These are phyloP conservation scores for Bubo bubo DNA, from an alignment of 2,113 vertebrate genomes.

Conservation along the genomic window DNA sequence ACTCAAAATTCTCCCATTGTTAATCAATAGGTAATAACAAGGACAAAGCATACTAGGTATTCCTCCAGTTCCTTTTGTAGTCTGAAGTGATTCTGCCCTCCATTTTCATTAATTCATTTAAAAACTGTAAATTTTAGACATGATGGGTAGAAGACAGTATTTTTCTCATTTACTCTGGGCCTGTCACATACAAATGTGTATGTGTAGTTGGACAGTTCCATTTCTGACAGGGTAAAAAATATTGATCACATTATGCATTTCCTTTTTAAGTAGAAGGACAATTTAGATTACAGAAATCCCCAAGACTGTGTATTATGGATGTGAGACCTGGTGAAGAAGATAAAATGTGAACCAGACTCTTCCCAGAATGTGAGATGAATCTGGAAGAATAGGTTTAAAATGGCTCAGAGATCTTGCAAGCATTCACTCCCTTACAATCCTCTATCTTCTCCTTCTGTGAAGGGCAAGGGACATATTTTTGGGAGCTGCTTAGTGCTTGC, in stretches of 20 bases:
- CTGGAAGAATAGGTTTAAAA: not conserved
- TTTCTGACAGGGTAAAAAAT: not conserved
- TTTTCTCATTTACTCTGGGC: not conserved
- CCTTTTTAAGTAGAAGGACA: not conserved
- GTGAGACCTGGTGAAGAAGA: not conserved
- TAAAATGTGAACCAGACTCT: not conserved
- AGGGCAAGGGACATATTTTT: not conserved
- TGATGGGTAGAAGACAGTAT: not conserved
- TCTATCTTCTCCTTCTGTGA: not conserved
- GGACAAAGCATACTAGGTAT: not conserved
- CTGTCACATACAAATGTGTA: not conserved
- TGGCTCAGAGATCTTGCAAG: not conserved
- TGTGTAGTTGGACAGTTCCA: not conserved
- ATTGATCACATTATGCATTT: not conserved
- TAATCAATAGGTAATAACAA: slow-evolving; percentile 11
- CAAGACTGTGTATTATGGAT: not conserved
- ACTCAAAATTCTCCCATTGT: not conserved
- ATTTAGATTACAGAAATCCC: slow-evolving; percentile 11
- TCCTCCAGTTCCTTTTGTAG: not conserved
- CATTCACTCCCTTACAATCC: not conserved
- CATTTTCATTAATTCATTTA: not conserved
- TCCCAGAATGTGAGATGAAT: not conserved
- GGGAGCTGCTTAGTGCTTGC: not conserved
- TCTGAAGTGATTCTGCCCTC: not conserved
- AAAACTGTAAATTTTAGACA: not conserved